Evolutionary conservation across 2,797 vertebrate genomes (phyloP), one percentile per base, ranked within the genome.

Genomic region (Taeniopygia guttata): DNA sequence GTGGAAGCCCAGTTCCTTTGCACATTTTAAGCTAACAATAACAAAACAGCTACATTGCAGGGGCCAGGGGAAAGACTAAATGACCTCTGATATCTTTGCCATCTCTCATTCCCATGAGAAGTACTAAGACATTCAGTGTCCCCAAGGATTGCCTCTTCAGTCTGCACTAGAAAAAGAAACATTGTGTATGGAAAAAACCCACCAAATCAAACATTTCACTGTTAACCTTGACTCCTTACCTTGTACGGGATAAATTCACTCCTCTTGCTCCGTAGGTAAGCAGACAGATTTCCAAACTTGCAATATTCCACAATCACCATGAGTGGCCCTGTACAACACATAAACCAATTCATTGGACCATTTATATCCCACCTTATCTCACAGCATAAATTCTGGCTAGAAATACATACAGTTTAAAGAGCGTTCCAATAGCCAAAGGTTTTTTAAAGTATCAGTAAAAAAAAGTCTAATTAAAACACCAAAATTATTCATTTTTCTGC

Each of bases 281-380:
- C 98, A 40, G 99, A 99, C 7, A 99, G 97, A 94, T 99, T 99
- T 85, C 99, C 99, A 9, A 99, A 97, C 94, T 99, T 99, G 97
- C 99, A 99, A 74, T 99, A 99, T 95, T 99, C 99, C 78, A 99
- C 99, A 25, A 99, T 99, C 95, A 99, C 99, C 99, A 99, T 99
- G 76, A 99, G 97, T 9, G 99, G 99, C 9, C 99, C 99, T 99
- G 92, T 10, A 54, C 21, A 91, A 59, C 36, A 86, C 5, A 32
- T 1, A 18, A 67, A 78, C 15, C 20, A 42, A 34, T 89, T 76
- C 49, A 15, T 87, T 69, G 89, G 74, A 83, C 11, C 16, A 40
- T 77, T 83, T 79, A 64, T 54, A 83, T 30, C 22, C 21, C n/a
- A 68, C 40, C 16, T 93, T 58, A 68, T 45, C 62, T 77, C 55